Base-by-base conservation (phyloP, 1,140 invertebrate genomes). In the Drosophila navojoa region DNA sequence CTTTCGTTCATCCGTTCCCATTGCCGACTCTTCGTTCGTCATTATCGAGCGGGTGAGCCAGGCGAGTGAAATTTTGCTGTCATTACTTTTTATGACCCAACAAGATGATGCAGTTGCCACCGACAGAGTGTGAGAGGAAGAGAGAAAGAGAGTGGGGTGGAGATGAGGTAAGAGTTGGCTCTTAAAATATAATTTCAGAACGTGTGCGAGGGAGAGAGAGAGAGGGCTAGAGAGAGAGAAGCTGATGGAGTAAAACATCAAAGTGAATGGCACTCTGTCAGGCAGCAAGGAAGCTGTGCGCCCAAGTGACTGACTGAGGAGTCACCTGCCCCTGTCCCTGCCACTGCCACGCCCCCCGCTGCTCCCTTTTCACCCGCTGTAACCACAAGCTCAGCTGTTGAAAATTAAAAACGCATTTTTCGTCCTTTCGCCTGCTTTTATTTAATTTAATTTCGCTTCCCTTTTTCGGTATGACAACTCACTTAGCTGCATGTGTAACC, bases 61-160 rank as follows among this genome's bases (percentile, higher is more conserved):
- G 53, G 53, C 61, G 54, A 69, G 58, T 16, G 32, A 58, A 77
- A 61, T 74, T 74, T 70, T 80, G 81, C 76, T 87, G 84, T 79
- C 82, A 82, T 87, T 82, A 87, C 79, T 89, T 87, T 82, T 87
- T 87, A 87, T 89, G 82, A 60, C 55, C 62, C 69, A 77, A 60
- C 82, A 85, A 77, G 77, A 85, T 85, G 77, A 85, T 85, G 81
- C 81, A 85, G 77, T 86, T 77, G 64, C 75, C 79, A 55, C 74
- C n/a, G 40, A 42, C 5, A 7, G 13, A 7, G 22, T 6, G 13
- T 3, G 6, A 27, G 13, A 27, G 49, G 6, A 19, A 5, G 40
- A 42, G 32, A 22, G 19, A 22, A 13, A 5, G 22, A 7, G 22
- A 11, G 10, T 13, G 11, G 15, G 15, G 15, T 6, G 16, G 5